Evolutionary conservation across 2,888 invertebrate genomes (phyloP).

Genomic region (Eupeodes latifasciatus): DNA sequence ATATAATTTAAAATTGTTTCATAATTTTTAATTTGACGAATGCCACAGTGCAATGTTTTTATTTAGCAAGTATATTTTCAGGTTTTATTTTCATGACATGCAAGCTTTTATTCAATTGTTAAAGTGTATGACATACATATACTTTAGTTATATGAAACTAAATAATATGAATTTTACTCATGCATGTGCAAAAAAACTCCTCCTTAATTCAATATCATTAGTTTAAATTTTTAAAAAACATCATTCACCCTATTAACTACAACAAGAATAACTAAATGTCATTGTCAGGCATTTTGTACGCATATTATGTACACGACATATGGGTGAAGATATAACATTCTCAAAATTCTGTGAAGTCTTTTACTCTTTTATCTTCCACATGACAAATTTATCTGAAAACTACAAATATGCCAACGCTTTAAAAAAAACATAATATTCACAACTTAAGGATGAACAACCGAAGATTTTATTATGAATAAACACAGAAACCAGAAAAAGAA

Average conservation of each 20-base stretch:
- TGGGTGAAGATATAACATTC: not conserved
- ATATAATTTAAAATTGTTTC: no score
- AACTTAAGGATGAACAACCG: constrained; percentile 16
- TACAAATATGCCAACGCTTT: not conserved
- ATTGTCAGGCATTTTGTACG: not conserved
- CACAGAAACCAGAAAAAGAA: not conserved
- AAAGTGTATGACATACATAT: no score
- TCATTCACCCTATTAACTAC: not conserved
- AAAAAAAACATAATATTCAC: not conserved
- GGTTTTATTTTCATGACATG: no score
- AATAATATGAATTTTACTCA: no score
- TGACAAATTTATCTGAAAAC: constrained; percentile 5
- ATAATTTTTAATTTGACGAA: no score
- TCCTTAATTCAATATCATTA: not conserved
- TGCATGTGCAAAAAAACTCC: not conserved
- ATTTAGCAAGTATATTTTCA: no score
- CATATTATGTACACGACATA: not conserved
- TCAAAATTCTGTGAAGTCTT: not conserved
- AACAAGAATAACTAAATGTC: not conserved
- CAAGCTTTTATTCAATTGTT: no score
- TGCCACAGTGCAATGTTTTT: no score
- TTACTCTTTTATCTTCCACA: not conserved
- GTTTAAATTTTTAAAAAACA: not conserved
- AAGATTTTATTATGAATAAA: constrained; percentile 13
- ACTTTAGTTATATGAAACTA: no score